Evolutionary conservation across 2,113 vertebrate genomes (phyloP).

Genomic region (Cacatua alba): DNA sequence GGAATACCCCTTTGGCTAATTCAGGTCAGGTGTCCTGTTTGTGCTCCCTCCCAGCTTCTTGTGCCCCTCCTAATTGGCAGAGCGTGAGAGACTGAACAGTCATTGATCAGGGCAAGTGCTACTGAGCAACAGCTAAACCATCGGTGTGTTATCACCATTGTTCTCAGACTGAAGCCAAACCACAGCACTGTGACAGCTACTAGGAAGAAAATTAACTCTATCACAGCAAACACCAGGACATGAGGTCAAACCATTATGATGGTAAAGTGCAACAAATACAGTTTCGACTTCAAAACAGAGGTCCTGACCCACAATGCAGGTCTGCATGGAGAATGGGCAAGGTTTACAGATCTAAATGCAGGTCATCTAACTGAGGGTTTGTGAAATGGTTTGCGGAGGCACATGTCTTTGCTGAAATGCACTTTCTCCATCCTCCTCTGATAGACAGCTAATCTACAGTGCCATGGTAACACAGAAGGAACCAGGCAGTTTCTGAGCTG

Average conservation of each 20-base stretch:
- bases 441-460: not conserved
- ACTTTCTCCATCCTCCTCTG: slow-evolving; percentile 5
- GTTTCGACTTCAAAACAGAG: not conserved
- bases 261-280: not conserved
- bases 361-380: not conserved
- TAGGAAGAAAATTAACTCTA: not conserved
- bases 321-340: rapidly evolving
- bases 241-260: not conserved
- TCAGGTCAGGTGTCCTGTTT: not conserved
- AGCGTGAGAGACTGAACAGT: not conserved
- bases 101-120: not conserved
- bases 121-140: not conserved
- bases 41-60: not conserved
- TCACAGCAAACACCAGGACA: not conserved
- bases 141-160: not conserved
- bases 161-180: not conserved
- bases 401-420: not conserved
- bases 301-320: not conserved
- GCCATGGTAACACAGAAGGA: slow-evolving; percentile 47
- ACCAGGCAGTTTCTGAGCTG: slow-evolving; percentile 14
- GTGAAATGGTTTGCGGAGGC: not conserved
- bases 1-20: not conserved
- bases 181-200: not conserved
- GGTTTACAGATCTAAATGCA: not conserved
- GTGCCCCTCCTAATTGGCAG: not conserved